phyloP scores from a whole-genome alignment of 2,888 invertebrate species.

The Zaprionus lineosus region DNA sequence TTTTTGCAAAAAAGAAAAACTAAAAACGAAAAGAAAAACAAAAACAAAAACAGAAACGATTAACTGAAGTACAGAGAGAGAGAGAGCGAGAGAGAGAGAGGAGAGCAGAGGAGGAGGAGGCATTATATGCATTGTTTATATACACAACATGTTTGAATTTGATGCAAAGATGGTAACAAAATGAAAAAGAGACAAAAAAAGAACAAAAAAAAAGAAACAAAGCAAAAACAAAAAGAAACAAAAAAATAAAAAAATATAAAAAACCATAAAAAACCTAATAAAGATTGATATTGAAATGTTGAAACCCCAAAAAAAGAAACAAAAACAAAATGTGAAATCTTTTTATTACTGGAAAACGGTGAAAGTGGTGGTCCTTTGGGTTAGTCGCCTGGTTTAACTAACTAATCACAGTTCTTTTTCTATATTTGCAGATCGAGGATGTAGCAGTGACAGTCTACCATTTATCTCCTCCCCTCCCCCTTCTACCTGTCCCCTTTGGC shows the following conservation, averaged over 20 bases:
- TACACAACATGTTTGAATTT: slow-evolving; percentile 77
- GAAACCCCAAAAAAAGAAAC: slow-evolving; percentile 70
- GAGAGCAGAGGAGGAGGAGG: slow-evolving; percentile 39
- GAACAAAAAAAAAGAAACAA: slow-evolving; percentile 57
- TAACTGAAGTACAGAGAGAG: no score
- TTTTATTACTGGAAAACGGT: slow-evolving; percentile 25
- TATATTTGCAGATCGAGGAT: slow-evolving; percentile 33
- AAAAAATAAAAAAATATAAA: slow-evolving; percentile 46
- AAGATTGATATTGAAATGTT: slow-evolving; percentile 80
- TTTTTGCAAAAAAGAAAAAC: slow-evolving; percentile 64
- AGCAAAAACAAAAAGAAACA: slow-evolving; percentile 50
- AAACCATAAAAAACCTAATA: slow-evolving; percentile 69
- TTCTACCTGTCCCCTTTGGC: no score
- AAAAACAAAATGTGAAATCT: slow-evolving; percentile 34
- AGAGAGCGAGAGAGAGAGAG: slow-evolving; percentile 49
- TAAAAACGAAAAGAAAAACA: slow-evolving; percentile 43
- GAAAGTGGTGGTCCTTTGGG: no score
- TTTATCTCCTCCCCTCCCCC: no score
- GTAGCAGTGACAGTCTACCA: no score
- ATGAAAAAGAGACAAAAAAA: slow-evolving; percentile 44
- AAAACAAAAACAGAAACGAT: no score
- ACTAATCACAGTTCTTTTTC: slow-evolving; percentile 30
- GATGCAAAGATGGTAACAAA: slow-evolving; percentile 74
- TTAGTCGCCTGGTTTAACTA: slow-evolving; percentile 10
- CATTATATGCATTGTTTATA: slow-evolving; percentile 74